A percentile compares a stretch with the other conserved stretches of the same genome.
These are phyloP conservation scores for Dendrolimus kikuchii DNA, from an alignment of 1,140 invertebrate species.

Conservation along the genomic window DNA sequence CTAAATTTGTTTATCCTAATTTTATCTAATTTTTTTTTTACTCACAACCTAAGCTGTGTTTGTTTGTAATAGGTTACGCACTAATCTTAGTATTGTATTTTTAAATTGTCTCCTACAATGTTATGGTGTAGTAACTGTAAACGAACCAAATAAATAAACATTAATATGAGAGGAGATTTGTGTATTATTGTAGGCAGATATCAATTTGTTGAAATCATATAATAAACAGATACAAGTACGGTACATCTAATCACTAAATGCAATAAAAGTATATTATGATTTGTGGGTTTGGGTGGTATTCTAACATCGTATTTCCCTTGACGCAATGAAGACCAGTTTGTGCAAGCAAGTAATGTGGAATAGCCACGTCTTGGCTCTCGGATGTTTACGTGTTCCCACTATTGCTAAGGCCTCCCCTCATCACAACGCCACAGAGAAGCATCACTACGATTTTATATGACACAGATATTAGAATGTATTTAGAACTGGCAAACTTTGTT, in stretches of 20 bases:
- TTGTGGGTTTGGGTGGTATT: slow-evolving; percentile 21
- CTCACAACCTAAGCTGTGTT: no score
- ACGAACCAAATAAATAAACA: no score
- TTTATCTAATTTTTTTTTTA: no score
- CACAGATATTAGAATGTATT: slow-evolving; percentile 7
- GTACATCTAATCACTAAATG: background rate
- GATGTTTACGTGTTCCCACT: slow-evolving; percentile 43
- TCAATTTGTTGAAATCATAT: no score
- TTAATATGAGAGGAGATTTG: no score
- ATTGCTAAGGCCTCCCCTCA: slow-evolving; percentile 41
- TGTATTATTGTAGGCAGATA: no score
- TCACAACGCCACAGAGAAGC: slow-evolving; percentile 38
- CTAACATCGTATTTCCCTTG: slow-evolving; percentile 42
- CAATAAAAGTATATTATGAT: slow-evolving; percentile 30
- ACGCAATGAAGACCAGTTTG: slow-evolving; percentile 49
- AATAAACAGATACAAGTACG: no score
- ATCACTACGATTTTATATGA: slow-evolving; percentile 48
- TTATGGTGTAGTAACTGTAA: no score
- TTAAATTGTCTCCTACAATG: no score
- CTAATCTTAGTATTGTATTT: no score
- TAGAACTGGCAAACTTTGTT: slow-evolving; percentile 23
- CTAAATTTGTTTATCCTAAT: no score
- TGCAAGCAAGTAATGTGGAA: slow-evolving; percentile 50
- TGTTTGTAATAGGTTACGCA: no score
- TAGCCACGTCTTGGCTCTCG: slow-evolving; percentile 45